Base-by-base conservation (phyloP, 2,888 invertebrate genomes). In the Lochmaea capreae region DNA sequence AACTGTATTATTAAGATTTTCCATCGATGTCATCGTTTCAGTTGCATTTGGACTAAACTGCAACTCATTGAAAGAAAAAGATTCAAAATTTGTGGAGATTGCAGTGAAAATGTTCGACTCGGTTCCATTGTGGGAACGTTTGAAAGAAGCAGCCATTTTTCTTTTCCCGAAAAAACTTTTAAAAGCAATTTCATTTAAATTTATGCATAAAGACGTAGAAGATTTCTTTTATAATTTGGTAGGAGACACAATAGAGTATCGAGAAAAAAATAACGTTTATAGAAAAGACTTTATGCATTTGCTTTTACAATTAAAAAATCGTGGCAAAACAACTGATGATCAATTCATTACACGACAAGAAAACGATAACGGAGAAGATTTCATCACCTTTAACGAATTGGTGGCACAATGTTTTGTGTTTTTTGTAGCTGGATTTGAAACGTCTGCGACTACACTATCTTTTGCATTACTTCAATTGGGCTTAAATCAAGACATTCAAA, bases 31-130 rank as follows among this genome's bases (percentile, higher is more conserved):
- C 4, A 89, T 91, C 39, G 90, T 89, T 0, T 88, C 88, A 59
- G 88, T 90, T 65, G 90, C 89, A 12, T 91, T 91, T 80, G 90
- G 90, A 43, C 86, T 91, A 6, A 89, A 90, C 76, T 89, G 89
- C 76, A 88, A 90, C 78, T 88, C 89, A 39, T 88, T 90, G 67
- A 86, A 87, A 67, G 87, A 89, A 82, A 85, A 88, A 0, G 84
- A 89, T 74, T 88, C 89, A 0, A 88, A 89, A 75, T 90, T 90
- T 81, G 70, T 73, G 39, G 63, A 76, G 42, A 79, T 79, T 57
- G 82, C 80, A 0, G 71, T 80, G 78, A 68, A 65, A 81, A 9
- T 76, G 54, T 75, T 73, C 57, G 59, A 52, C 42, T 43, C 18
- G 0, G 61, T 16, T 11, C 39, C 42, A 18, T 26, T 42, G 5